Evolutionary conservation across 2,888 invertebrate genomes (phyloP).

Genomic region (Alloplasta piceator): DNA sequence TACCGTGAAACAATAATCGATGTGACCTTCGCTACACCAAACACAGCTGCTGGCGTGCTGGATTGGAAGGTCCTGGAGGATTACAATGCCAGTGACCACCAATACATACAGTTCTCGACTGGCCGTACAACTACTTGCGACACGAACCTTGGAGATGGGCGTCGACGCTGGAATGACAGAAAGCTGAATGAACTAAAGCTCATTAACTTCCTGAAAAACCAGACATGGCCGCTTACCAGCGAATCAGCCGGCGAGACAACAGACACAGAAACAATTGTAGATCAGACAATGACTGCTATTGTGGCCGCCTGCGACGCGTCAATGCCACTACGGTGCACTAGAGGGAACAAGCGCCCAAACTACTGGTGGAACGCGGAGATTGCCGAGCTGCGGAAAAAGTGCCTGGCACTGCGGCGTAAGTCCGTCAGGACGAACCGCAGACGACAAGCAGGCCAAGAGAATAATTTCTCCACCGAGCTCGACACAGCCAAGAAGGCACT

Average conservation of each 20-base stretch:
- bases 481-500: too few species aligned
- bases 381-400: too few species aligned
- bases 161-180: slow-evolving; percentile 32
- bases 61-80: slow-evolving; percentile 42
- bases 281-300: too few species aligned
- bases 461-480: too few species aligned
- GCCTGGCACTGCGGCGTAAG: too few species aligned
- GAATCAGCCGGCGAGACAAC: slow-evolving; percentile 1
- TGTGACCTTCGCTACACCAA: slow-evolving; percentile 28
- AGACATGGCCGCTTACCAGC: background rate
- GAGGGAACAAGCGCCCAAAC: too few species aligned
- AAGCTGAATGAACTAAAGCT: slow-evolving; percentile 28
- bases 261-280: too few species aligned
- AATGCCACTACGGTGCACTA: too few species aligned
- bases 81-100: slow-evolving; percentile 50
- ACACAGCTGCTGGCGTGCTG: slow-evolving; percentile 7
- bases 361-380: too few species aligned
- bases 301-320: too few species aligned
- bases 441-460: too few species aligned
- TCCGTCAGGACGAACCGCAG: too few species aligned
- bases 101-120: slow-evolving; percentile 37
- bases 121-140: slow-evolving; percentile 16
- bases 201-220: slow-evolving; percentile 6
- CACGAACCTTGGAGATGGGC: background rate
- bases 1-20: slow-evolving; percentile 47